A percentile compares a stretch with the other conserved stretches of the same genome.
Evolutionary conservation across 1,140 invertebrate species (phyloP).

Genomic region (Trachelipus rathkii): DNA sequence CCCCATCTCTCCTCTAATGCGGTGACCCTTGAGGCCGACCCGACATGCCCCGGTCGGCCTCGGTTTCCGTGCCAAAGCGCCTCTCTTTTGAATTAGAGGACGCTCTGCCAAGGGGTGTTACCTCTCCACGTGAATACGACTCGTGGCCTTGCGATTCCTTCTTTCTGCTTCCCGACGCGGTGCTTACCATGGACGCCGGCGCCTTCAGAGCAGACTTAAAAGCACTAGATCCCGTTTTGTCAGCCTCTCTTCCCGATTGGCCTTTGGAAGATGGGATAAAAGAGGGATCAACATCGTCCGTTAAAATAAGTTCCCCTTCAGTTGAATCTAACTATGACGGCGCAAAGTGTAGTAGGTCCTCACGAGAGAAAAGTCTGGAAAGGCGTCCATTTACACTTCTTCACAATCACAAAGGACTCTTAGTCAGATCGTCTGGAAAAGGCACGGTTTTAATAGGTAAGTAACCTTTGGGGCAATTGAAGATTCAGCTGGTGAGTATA

Average conservation of each 20-base stretch:
- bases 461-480: not conserved
- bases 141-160: conserved; percentile 44
- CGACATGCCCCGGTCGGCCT: conserved; percentile 44
- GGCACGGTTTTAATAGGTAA: conserved; percentile 43
- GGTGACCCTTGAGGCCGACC: not conserved
- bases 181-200: conserved; percentile 42
- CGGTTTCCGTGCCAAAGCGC: conserved; percentile 41
- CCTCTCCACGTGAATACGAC: conserved; percentile 40
- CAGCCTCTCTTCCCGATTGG: conserved; percentile 42
- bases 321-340: conserved; percentile 11
- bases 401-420: conserved; percentile 41
- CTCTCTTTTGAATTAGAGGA: conserved; percentile 35
- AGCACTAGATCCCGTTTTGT: conserved; percentile 39
- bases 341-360: conserved; percentile 1
- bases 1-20: not conserved
- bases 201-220: conserved; percentile 42
- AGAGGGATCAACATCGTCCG: conserved; percentile 4
- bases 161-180: conserved; percentile 42
- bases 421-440: conserved; percentile 37
- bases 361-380: conserved; percentile 25
- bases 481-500: too few relatives aligned
- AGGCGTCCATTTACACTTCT: conserved; percentile 36
- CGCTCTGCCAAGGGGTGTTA: conserved; percentile 17
- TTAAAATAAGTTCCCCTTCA: not conserved
- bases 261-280: conserved; percentile 25